These are phyloP conservation scores for Apteryx owenii DNA, from an alignment of 2,113 vertebrate genomes.

Conservation along the genomic window DNA sequence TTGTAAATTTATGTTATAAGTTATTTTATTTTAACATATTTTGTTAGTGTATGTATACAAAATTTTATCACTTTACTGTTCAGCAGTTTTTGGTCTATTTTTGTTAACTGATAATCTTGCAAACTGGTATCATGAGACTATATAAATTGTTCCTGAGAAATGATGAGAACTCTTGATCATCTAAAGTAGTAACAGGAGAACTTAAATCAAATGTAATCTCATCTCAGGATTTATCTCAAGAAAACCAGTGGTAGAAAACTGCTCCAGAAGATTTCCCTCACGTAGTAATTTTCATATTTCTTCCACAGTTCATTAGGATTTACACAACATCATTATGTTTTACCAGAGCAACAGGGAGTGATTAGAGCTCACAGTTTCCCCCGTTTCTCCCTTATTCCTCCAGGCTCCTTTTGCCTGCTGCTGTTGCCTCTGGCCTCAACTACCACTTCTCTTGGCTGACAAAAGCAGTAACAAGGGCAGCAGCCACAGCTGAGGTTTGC, in stretches of 20 bases:
- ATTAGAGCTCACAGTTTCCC: background rate
- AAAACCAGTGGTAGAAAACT: background rate
- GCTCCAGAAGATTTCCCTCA: background rate
- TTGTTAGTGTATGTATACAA: background rate
- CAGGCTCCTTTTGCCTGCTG: background rate
- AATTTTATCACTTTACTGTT: background rate
- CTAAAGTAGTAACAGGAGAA: background rate
- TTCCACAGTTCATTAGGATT: background rate
- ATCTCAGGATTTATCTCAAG: background rate
- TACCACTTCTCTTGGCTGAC: background rate
- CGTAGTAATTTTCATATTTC: background rate
- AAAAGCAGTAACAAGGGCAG: background rate
- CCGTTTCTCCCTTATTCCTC: background rate
- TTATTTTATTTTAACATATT: background rate
- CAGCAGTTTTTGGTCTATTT: background rate
- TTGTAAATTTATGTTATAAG: constrained; percentile 69
- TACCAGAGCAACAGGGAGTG: background rate
- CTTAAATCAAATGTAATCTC: background rate
- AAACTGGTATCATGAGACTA: background rate
- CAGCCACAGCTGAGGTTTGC: background rate
- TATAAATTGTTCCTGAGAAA: background rate
- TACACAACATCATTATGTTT: background rate
- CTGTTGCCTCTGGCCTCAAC: background rate
- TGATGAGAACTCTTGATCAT: background rate
- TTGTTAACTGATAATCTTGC: background rate